Base-by-base conservation (phyloP, 1,140 invertebrate species). In the Bombus consobrinus region DNA sequence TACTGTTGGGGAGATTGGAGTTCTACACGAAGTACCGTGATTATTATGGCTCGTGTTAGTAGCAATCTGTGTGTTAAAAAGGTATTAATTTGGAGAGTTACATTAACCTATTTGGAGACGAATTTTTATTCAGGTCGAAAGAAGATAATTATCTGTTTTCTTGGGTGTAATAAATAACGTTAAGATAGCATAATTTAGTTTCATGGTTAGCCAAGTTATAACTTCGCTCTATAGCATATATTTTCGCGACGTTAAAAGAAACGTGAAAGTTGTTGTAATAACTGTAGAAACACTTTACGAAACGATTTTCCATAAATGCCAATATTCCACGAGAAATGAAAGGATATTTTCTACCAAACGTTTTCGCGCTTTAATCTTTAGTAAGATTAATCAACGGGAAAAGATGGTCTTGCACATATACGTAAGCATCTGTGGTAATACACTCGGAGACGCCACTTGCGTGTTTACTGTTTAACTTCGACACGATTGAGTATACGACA, bases 401-500 rank as follows among this genome's bases (percentile, higher is more conserved):
- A 39, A 34, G 34, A 41, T 62, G 28, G 6, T 39, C 18, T 39
- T 39, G 8, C 9, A 6, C 13, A n/a, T 2, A 10, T 3, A 18
- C n/a, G 3, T 28, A 6, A 39, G 22, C 10, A 28, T 28, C n/a
- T 8, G 32, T 10, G 34, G 22, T 37, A 37, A 68, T 18, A 37
- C 32, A 6, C 15, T 28, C 13, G 28, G 18, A 66, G n/a, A 28
- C 57, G 43, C 62, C 43, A 43, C 68, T 76, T 34, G 78, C 77
- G 59, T 75, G 84, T 89, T 89, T 87, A 89, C 86, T 81, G 66
- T 74, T 59, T 77, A 77, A 75, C 73, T 78, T 76, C 64, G 83
- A 81, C 88, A 37, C 66, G 59, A 81, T 68, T 28, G 71, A 39
- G 75, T 39, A 25, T 41, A 71, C 75, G 80, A 89, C 74, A 87